These are phyloP conservation scores for Heliornis fulica DNA, from an alignment of 2,113 vertebrate genomes.

Conservation along the genomic window DNA sequence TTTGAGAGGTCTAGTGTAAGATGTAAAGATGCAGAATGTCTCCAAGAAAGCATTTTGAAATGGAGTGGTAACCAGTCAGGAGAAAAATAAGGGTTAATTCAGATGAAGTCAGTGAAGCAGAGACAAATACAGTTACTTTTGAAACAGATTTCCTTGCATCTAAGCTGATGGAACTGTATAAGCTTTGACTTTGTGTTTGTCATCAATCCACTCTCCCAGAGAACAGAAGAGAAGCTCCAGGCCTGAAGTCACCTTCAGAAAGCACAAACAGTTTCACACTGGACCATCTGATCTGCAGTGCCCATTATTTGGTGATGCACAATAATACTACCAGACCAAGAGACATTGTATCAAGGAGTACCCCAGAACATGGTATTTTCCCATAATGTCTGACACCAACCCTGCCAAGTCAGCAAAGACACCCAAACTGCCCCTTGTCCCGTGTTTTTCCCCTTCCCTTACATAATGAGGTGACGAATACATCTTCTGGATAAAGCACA, in stretches of 20 bases:
- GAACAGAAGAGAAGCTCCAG: neutral
- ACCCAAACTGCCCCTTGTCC: neutral
- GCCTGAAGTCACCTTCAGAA: neutral
- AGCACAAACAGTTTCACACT: neutral
- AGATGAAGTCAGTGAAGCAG: neutral
- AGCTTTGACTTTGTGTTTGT: neutral
- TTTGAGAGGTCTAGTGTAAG: neutral
- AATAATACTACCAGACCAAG: neutral
- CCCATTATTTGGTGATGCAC: rapidly evolving
- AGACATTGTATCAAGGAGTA: neutral
- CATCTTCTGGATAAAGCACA: neutral
- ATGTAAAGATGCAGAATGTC: neutral
- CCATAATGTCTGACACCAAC: neutral
- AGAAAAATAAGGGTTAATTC: neutral
- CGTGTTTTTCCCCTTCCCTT: neutral
- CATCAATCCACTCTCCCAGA: neutral
- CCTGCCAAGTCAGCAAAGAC: neutral
- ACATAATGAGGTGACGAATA: neutral
- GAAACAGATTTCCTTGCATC: neutral
- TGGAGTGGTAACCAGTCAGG: neutral
- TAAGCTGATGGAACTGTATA: neutral
- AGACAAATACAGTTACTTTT: neutral
- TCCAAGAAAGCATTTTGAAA: neutral
- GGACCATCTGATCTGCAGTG: neutral
- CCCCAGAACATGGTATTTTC: neutral